Conservation (phyloP, 92 coral and sea anemone species). For the Umimayanthus chanpuru region DNA sequence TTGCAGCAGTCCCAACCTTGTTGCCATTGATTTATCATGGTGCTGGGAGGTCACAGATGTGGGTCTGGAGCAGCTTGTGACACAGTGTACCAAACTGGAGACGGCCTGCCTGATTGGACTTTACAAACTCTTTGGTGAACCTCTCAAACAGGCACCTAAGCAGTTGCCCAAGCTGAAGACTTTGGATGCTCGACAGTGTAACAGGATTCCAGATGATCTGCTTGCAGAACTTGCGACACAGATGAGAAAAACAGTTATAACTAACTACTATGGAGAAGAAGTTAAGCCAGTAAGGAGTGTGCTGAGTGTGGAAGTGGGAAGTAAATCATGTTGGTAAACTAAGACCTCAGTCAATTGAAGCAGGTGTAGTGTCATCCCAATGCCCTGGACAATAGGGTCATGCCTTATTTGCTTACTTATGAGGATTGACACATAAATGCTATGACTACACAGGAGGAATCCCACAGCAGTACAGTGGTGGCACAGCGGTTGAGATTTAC, state of each 20-base stretch:
- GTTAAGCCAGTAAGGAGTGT: constrained; percentile 42
- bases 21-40: constrained; percentile 85
- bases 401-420: too few relatives aligned
- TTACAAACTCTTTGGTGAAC: constrained; percentile 72
- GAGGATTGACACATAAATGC: too few relatives aligned
- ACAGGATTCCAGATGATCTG: constrained; percentile 79
- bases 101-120: constrained; percentile 74
- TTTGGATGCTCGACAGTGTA: constrained; percentile 89
- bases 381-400: too few relatives aligned
- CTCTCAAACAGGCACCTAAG: constrained; percentile 61
- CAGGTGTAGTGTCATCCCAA: too few relatives aligned
- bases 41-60: constrained; percentile 91
- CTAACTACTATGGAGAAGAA: constrained; percentile 82
- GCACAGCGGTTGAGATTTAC: too few relatives aligned
- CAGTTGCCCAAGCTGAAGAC: constrained; percentile 66
- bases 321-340: constrained; percentile 17
- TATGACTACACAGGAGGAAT: too few relatives aligned
- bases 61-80: constrained; percentile 74
- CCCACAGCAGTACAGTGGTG: too few relatives aligned
- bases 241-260: constrained; percentile 61
- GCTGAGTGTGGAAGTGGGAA: background rate
- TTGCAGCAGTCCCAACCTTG: constrained; percentile 79
- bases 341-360: background rate
- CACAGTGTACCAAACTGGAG: constrained; percentile 65
- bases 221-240: constrained; percentile 68